phyloP scores from a whole-genome alignment of 2,113 vertebrate species.

The Dissostichus mawsoni region DNA sequence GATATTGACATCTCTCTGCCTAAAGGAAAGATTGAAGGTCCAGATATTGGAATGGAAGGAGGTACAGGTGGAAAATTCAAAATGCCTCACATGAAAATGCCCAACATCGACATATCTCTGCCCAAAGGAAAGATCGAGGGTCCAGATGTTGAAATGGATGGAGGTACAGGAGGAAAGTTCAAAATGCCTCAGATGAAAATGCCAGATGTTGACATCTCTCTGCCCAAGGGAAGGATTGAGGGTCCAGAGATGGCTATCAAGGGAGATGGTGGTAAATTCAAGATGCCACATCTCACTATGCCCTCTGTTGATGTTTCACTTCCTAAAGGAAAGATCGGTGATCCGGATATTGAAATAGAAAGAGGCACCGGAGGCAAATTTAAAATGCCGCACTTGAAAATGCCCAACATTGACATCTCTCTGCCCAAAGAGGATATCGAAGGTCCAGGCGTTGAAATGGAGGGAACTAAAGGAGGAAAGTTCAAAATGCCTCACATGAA shows the following conservation, averaged over 20 bases:
- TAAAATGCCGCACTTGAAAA: conserved; percentile 36
- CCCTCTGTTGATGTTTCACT: conserved; percentile 63
- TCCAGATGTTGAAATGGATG: neutral
- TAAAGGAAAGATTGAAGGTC: conserved; percentile 45
- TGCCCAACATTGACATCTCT: conserved; percentile 33
- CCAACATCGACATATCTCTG: neutral
- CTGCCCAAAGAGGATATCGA: conserved; percentile 46
- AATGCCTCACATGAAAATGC: neutral
- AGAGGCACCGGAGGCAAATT: neutral
- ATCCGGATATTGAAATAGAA: neutral
- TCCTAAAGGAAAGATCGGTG: conserved; percentile 54
- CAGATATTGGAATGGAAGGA: neutral
- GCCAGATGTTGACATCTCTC: neutral
- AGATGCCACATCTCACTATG: conserved; percentile 19
- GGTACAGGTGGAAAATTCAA: neutral
- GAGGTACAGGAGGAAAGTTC: neutral
- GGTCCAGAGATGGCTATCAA: neutral
- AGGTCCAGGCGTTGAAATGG: conserved; percentile 38
- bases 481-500: neutral
- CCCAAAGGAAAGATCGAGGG: neutral
- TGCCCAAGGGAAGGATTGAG: neutral
- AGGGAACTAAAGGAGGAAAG: neutral
- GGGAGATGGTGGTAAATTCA: conserved; percentile 46
- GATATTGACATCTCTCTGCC: conserved; percentile 69
- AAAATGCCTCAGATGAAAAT: conserved; percentile 4